phyloP scores from a whole-genome alignment of 2,113 vertebrate genomes.

The Lepisosteus osseus region DNA sequence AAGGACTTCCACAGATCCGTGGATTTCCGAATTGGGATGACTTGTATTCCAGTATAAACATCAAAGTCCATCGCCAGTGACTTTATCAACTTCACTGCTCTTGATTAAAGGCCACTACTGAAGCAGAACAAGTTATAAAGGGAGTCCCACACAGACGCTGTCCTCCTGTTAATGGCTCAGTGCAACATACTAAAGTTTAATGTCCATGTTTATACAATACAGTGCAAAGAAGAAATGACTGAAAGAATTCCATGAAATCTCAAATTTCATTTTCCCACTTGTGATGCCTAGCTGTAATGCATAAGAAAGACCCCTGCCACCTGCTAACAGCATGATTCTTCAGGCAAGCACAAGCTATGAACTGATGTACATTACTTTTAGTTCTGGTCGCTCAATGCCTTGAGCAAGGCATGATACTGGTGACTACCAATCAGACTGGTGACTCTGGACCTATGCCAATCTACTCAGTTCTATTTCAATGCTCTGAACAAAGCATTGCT shows the following conservation, averaged over 20 bases:
- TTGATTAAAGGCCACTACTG: constrained; percentile 76
- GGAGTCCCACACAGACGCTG: constrained; percentile 47
- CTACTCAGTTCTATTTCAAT: constrained; percentile 30
- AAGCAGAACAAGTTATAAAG: constrained; percentile 45
- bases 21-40: constrained; percentile 18
- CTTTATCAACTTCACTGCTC: constrained; percentile 50
- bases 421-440: too few species aligned
- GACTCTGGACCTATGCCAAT: too few species aligned
- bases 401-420: too few species aligned
- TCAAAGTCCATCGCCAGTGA: not conserved
- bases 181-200: constrained; percentile 55
- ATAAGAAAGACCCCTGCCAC: constrained; percentile 67
- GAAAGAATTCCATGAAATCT: constrained; percentile 19
- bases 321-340: not conserved
- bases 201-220: constrained; percentile 57
- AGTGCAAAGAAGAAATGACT: constrained; percentile 71
- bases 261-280: constrained; percentile 31
- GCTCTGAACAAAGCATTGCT: constrained; percentile 17
- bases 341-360: constrained; percentile 24
- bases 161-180: constrained; percentile 62
- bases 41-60: constrained; percentile 3
- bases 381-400: too few species aligned
- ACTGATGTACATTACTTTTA: too few species aligned
- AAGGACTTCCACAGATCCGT: constrained; percentile 8
- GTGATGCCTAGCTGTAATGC: constrained; percentile 51